Evolutionary conservation across 2,113 vertebrate species (phyloP).

Genomic region (Pyrgilauda ruficollis): DNA sequence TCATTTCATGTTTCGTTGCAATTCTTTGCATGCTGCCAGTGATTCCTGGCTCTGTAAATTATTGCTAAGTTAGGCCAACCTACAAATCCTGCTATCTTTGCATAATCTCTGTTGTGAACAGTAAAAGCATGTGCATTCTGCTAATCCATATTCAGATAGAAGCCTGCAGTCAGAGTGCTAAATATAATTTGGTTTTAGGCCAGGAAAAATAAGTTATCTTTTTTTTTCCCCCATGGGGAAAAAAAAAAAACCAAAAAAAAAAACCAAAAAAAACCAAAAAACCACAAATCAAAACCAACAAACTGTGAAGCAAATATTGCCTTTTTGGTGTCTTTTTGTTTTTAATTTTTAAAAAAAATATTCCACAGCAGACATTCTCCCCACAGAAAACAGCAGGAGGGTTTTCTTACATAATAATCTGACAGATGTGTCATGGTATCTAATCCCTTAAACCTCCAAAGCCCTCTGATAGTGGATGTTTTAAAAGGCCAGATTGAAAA

Average conservation of each 20-base stretch:
- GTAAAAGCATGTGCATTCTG: slow-evolving; percentile 26
- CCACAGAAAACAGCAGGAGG: slow-evolving; percentile 71
- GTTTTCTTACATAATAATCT: slow-evolving; percentile 80
- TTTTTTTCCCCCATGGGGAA: neutral
- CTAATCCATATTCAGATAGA: slow-evolving; percentile 33
- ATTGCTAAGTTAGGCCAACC: slow-evolving; percentile 19
- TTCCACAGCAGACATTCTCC: slow-evolving; percentile 53
- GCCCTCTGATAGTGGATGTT: slow-evolving; percentile 78
- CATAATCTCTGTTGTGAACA: slow-evolving; percentile 46
- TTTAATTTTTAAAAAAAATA: slow-evolving; percentile 29
- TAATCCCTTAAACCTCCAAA: slow-evolving; percentile 84
- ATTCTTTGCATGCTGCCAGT: slow-evolving; percentile 43
- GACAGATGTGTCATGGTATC: slow-evolving; percentile 82
- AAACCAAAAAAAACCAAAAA: neutral
- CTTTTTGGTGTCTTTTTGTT: neutral
- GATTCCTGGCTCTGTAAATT: slow-evolving; percentile 53
- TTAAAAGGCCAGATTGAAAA: slow-evolving; percentile 79
- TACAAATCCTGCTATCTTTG: slow-evolving; percentile 33
- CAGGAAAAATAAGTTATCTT: neutral
- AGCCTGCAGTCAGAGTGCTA: neutral
- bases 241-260: neutral
- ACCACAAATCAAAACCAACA: neutral
- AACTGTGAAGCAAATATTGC: neutral
- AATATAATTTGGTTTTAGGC: slow-evolving; percentile 24
- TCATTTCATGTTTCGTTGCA: slow-evolving; percentile 50